Base-by-base conservation (phyloP, 1,140 invertebrate genomes). In the Leptestheria dahalacensis region DNA sequence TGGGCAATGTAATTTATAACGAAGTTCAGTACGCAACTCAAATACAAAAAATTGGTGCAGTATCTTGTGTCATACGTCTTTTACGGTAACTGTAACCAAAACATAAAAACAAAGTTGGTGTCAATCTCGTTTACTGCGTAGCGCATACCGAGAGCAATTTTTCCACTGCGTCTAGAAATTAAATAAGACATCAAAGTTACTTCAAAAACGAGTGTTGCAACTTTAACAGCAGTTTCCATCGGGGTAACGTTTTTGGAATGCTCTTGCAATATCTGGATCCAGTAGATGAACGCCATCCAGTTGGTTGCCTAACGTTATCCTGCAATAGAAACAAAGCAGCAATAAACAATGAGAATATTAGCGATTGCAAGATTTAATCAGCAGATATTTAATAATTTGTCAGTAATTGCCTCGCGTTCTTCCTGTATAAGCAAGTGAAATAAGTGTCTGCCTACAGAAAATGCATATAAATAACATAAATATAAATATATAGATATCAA, bases 271-370 rank as follows among this genome's bases (percentile, higher is more conserved):
- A 64, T 92, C 88, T 3, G 90, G 89, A 74, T 98, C 94, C 12
- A 96, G 82, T 1, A 98, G 73, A 61, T 89, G 79, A 3, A 96
- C 91, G n/a, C 91, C 92, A 69, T 94, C 89, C 21, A 96, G 80
- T 75, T 96, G 92, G 75, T 96, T 96, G 0, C 92, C 92, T 1
- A 96, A 71, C 2, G 92, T 97, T 61, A 96, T 92, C 83, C 82
- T 85, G 66, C 4, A 68, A 69, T 58, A 51, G 18, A 28, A 21
- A 20, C 4, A 56, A 56, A 20, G 10, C 25, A 3, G 26, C 15
- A 3, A 3, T 33, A 9, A 29, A 56, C 15, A 25, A 9, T 25
- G 25, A 33, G 28, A 29, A 56, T 10, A 29, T 29, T 23, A 2
- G 15, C 24, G 24, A 23, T 28, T 41, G 33, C 6, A 41, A 41